Evolutionary conservation across 1,140 invertebrate genomes (phyloP), one percentile per base, ranked within the genome.

Genomic region (Trichonephila clavata): DNA sequence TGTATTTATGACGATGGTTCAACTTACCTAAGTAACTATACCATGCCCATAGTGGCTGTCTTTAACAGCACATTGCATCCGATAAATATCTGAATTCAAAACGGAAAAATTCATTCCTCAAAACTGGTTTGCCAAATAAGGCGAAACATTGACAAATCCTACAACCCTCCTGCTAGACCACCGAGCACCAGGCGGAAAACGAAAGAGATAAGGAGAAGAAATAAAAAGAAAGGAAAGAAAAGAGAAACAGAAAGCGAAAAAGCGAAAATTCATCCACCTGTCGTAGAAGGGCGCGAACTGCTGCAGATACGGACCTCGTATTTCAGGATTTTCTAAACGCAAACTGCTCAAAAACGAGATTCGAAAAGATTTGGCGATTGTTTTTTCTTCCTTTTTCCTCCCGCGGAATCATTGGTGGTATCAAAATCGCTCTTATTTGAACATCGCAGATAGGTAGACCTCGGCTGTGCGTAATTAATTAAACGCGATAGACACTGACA

Each of bases 271-370:
- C 81, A 84, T 84, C 81, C 81, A 57, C 43, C 81, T 84, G 81
- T 84, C 81, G 50, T 2, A 21, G 16, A 59, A 84, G 18, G 81
- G 81, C 81, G 81, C 81, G 81, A 84, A 84, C 81, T 84, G 81
- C 81, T 84, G 71, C 43, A 24, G 24, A 84, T 16, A 24, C 8
- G 57, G 50, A 50, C 43, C 81, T 84, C 81, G 81, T 84, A 84
- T 84, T 59, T 84, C 81, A 84, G 81, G 81, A 84, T 84, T 84
- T 84, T 77, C 71, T 77, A 32, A 50, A 14, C 71, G 27, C 71
- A 77, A 77, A 77, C 71, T 24, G 16, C 27, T 4, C 71, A 32
- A 77, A 77, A 77, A 77, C 71, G 71, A 77, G 27, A 77, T 27
- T 77, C 71, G 27, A 14, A 32, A 32, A 18, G 14, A 27, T 77